These are phyloP conservation scores for Carettochelys insculpta DNA, from an alignment of 2,113 vertebrate genomes.

Conservation along the genomic window DNA sequence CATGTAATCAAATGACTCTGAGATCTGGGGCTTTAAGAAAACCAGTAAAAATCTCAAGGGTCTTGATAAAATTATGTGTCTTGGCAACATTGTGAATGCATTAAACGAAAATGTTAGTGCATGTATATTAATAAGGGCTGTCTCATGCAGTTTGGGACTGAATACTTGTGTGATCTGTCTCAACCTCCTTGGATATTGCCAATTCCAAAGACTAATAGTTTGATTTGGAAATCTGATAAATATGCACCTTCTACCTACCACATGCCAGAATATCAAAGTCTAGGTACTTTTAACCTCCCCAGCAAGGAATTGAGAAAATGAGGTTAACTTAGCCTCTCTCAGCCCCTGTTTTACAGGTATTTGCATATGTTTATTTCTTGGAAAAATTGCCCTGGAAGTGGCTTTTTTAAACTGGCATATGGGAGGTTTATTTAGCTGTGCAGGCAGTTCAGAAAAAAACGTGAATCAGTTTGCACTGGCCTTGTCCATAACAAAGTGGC, in stretches of 20 bases:
- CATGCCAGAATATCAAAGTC: background rate
- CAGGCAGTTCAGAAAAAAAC: background rate
- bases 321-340: background rate
- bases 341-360: accelerated
- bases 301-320: background rate
- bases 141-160: background rate
- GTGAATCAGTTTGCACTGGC: background rate
- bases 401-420: background rate
- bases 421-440: background rate
- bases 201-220: background rate
- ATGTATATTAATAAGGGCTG: background rate
- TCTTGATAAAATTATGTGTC: background rate
- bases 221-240: background rate
- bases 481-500: background rate
- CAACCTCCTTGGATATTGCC: background rate
- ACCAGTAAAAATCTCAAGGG: background rate
- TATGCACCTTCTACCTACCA: background rate
- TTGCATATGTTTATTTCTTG: background rate
- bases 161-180: background rate
- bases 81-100: background rate
- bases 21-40: background rate
- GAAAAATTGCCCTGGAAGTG: background rate
- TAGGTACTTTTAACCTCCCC: background rate
- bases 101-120: background rate
- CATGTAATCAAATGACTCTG: background rate